Percentiles rank a stretch among this genome's conserved stretches.
These are phyloP conservation scores for Bombus sylvicola DNA, from an alignment of 1,140 invertebrate species.

Conservation along the genomic window DNA sequence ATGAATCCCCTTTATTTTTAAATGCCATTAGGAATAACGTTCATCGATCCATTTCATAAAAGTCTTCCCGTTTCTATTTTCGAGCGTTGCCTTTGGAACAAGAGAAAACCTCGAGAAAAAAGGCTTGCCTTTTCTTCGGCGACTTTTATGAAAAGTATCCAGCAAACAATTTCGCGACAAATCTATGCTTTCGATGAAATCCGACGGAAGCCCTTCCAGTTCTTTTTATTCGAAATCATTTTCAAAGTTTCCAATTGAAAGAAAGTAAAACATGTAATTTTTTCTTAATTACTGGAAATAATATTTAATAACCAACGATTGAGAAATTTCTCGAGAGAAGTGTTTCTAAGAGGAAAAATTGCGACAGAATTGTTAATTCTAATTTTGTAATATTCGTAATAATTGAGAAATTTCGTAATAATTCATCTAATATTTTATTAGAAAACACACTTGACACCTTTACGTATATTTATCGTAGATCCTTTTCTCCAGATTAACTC, in stretches of 20 bases:
- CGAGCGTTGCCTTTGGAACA: background rate
- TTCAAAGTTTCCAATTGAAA: background rate
- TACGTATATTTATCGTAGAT: too few relatives aligned
- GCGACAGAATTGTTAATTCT: too few relatives aligned
- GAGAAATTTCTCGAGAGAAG: background rate
- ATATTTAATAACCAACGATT: background rate
- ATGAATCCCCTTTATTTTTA: constrained; percentile 54
- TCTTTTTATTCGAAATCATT: background rate
- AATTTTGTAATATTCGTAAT: too few relatives aligned
- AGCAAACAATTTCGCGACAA: background rate
- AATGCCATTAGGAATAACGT: constrained; percentile 52
- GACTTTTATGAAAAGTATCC: background rate
- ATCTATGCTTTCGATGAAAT: background rate
- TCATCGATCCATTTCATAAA: constrained; percentile 33
- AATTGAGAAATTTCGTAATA: too few relatives aligned
- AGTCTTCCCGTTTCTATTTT: constrained; percentile 19
- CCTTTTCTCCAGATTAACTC: too few relatives aligned
- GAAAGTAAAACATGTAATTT: background rate
- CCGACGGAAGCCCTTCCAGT: background rate
- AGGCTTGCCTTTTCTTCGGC: background rate
- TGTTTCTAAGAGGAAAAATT: too few relatives aligned
- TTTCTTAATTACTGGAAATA: background rate
- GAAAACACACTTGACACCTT: too few relatives aligned
- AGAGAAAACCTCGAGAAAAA: background rate
- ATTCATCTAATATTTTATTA: too few relatives aligned